Base-by-base conservation (phyloP, 2,113 vertebrate species). In the Brachyhypopomus gauderio region DNA sequence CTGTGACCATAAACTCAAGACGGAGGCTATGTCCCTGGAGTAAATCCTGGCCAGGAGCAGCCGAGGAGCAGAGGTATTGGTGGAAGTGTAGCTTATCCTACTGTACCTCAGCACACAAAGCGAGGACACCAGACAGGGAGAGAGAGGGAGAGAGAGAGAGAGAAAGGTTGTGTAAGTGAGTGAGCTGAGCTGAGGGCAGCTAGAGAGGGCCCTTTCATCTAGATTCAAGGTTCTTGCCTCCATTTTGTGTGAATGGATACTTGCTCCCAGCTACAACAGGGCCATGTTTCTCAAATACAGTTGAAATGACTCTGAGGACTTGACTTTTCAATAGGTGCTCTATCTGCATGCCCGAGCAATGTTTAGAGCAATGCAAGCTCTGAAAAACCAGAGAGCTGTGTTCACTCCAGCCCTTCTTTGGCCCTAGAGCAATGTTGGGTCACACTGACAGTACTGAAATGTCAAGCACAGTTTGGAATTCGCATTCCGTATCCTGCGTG, bases 131-230 rank as follows among this genome's bases (percentile, higher is more conserved):
- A 22, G 64, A 38, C 12, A 38, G 11, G 58, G 16, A 70, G 34
- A 70, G 27, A 36, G 27, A 3, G 12, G 25, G 55, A 25, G 23
- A 19, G 36, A 59, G 20, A 71, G 45, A 25, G 52, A 58, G 71
- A 11, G 48, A 62, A 14, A 58, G 11, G 20, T 3, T 7, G 45
- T 3, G 9, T 52, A 14, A 52, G 45, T 11, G 45, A 52, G 45
- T 52, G 45, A 52, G 45, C 12, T 9, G 12, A 62, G 38, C 62
- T 27, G 66, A 77, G 16, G 45, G 8, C 59, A 80, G 59, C 58
- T 67, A 30, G 56, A 72, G 66, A 38, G 38, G 19, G 22, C 64
- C 30, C 62, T 82, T 85, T 85, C 79, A 78, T 84, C n/a, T 55
- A 14, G 77, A 79, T 72, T 72, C 66, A 76, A 7, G 22, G 38